Base-by-base conservation (phyloP, 2,888 invertebrate species). In the Plusia festucae region DNA sequence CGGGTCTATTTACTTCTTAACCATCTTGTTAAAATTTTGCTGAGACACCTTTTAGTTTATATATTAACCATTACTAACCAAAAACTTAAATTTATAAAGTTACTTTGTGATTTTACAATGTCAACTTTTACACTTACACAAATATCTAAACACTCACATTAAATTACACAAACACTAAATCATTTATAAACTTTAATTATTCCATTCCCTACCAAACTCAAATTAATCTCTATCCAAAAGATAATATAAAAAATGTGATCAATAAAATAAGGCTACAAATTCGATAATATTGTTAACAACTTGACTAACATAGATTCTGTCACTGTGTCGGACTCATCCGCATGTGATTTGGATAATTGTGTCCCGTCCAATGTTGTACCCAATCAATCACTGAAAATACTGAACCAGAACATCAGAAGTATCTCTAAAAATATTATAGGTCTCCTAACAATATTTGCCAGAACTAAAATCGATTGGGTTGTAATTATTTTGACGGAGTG, bases 341-440 rank as follows among this genome's bases (percentile, higher is more conserved):
- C 2, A 56, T n/a, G n/a, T n/a, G n/a, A n/a, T n/a, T n/a, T n/a
- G n/a, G n/a, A n/a, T n/a, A n/a, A n/a, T n/a, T n/a, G 65, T n/a
- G 15, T 40, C 1, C 66, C 56, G 1, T 13, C 40, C 0, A 60
- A 60, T 4, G 3, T 54, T n/a, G 54, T 18, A 0, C 51, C 16
- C 5, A 66, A 40, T 11, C 34, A 46, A 13, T 49, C 27, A 30
- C 51, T 57, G 1, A 61, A 61, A 54, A 51, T 66, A 1, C 6
- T 61, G 0, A 66, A 49, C 13, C 61, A 66, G 13, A 61, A 66
- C 9, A 66, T 66, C 1, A 30, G 66, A 15, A 61, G 61, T 16
- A 57, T 66, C 22, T 24, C 32, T 6, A 66, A 66, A 61, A 66
- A 66, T 22, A 53, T 65, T 0, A 11, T 44, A 3, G 60, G 56